Evolutionary conservation across 2,888 invertebrate genomes (phyloP).

Genomic region (Pocota personata): DNA sequence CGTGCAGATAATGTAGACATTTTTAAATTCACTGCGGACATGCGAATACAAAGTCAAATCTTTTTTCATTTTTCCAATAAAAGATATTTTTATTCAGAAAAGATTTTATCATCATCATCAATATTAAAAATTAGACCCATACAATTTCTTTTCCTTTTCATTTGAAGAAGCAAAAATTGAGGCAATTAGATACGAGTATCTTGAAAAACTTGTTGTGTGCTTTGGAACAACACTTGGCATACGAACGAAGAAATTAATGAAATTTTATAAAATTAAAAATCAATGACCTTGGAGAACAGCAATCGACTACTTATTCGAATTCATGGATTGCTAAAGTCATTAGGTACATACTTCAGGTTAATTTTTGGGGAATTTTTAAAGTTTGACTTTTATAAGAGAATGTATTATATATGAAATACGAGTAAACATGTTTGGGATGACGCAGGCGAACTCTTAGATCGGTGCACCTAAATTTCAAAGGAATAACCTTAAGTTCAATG

Average conservation of each 20-base stretch:
- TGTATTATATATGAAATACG: no score
- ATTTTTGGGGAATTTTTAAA: no score
- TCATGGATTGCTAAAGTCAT: neutral
- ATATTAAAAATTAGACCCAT: neutral
- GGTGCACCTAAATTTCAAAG: neutral
- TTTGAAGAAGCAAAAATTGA: neutral
- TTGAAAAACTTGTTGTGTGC: neutral
- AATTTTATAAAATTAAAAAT: neutral
- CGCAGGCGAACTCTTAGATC: neutral
- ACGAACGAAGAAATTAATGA: neutral
- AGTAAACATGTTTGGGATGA: no score
- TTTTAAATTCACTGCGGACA: neutral
- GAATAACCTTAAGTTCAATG: neutral
- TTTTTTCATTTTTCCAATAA: neutral
- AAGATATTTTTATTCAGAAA: neutral
- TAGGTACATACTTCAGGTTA: neutral
- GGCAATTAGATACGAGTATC: neutral
- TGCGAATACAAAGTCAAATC: neutral
- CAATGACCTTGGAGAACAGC: neutral
- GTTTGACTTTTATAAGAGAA: no score
- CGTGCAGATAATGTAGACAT: conserved; percentile 12
- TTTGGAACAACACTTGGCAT: neutral
- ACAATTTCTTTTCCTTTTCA: neutral
- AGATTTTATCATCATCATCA: neutral
- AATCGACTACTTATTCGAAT: neutral